A percentile compares a stretch with the other conserved stretches of the same genome.
Conservation (phyloP, 2,888 invertebrate genomes). For the Eilema griseolum region DNA sequence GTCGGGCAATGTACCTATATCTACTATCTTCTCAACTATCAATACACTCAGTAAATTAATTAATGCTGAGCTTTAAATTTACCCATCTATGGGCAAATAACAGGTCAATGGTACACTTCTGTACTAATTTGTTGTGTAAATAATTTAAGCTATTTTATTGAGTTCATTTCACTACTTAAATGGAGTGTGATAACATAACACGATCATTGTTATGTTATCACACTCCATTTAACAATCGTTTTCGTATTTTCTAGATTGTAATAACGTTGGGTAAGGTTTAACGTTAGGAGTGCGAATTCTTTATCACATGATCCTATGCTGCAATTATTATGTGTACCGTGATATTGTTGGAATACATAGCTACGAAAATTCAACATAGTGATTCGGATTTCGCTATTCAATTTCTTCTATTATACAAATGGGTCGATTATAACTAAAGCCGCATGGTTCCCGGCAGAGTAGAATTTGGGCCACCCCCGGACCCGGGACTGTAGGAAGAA, state of each 20-base stretch:
- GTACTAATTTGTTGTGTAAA: too few relatives aligned
- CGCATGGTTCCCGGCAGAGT: too few relatives aligned
- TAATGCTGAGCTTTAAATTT: too few relatives aligned
- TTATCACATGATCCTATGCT: neutral
- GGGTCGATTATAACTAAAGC: neutral
- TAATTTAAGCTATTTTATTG: neutral
- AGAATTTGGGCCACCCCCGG: too few relatives aligned
- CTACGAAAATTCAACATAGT: neutral
- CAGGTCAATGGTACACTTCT: too few relatives aligned
- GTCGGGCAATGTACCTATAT: too few relatives aligned
- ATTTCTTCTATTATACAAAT: neutral
- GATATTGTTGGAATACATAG: neutral
- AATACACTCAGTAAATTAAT: too few relatives aligned
- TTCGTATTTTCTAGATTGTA: neutral
- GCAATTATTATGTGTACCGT: neutral
- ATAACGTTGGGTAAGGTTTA: neutral
- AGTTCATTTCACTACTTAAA: neutral
- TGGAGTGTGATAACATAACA: too few relatives aligned
- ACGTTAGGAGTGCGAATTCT: neutral
- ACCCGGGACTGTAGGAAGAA: too few relatives aligned
- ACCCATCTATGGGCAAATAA: too few relatives aligned
- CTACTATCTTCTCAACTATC: neutral
- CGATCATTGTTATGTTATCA: too few relatives aligned
- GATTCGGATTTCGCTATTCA: neutral
- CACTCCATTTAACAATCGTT: too few relatives aligned